These are phyloP conservation scores for Tachycineta bicolor DNA, from an alignment of 2,113 vertebrate species.

Conservation along the genomic window DNA sequence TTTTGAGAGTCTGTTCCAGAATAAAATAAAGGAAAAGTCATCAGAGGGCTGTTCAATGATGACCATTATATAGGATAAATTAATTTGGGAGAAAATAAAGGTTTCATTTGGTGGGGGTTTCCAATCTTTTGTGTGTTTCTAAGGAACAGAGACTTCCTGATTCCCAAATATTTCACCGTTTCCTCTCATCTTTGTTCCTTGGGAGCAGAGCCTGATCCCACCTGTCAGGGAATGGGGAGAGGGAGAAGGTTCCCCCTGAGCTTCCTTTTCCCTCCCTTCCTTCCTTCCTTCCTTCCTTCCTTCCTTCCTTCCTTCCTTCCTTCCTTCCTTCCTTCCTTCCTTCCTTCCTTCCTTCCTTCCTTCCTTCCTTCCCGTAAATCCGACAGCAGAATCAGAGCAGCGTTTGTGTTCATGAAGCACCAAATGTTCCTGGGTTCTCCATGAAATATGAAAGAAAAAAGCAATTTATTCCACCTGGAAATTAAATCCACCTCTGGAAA, in stretches of 20 bases:
- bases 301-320: no score
- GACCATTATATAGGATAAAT: not conserved
- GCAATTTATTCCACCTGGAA: not conserved
- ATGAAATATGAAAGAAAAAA: not conserved
- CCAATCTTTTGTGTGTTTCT: not conserved
- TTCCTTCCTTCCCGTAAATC: not conserved
- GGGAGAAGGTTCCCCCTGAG: not conserved
- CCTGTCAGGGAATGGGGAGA: not conserved
- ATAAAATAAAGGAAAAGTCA: not conserved
- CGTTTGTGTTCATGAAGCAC: not conserved
- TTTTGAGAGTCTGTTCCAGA: not conserved
- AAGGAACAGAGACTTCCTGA: not conserved
- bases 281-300: no score
- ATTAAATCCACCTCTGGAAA: not conserved
- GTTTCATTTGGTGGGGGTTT: not conserved
- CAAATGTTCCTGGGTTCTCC: not conserved
- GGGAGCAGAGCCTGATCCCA: not conserved
- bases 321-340: no score
- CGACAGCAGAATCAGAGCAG: not conserved
- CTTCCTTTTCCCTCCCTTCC: no score
- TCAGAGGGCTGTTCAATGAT: not conserved
- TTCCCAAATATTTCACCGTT: not conserved
- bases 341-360: not conserved
- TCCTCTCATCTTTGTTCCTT: not conserved
- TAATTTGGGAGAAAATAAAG: not conserved